phyloP scores from a whole-genome alignment of 2,113 vertebrate species.

The Lophotis ruficrista region DNA sequence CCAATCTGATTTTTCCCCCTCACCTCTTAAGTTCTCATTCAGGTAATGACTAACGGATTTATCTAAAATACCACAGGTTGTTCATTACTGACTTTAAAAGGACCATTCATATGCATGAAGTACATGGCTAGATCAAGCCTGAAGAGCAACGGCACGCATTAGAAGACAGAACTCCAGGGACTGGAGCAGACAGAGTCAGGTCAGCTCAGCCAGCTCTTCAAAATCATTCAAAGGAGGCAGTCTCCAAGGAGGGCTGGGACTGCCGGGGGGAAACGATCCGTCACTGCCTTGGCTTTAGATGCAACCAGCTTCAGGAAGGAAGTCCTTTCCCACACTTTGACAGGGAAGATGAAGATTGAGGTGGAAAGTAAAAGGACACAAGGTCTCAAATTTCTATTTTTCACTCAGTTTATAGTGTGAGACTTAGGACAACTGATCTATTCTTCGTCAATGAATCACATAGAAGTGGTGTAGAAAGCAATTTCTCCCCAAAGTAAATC shows the following conservation, averaged over 20 bases:
- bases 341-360: neutral
- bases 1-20: neutral
- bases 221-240: neutral
- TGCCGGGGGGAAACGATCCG: neutral
- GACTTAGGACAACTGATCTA: neutral
- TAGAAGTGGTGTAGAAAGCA: neutral
- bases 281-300: neutral
- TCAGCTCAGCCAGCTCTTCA: neutral
- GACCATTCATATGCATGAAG: neutral
- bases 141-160: neutral
- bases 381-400: constrained; percentile 13
- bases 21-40: neutral
- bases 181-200: neutral
- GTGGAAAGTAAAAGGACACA: neutral
- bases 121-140: neutral
- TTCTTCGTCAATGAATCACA: neutral
- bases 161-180: neutral
- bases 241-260: neutral
- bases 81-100: neutral
- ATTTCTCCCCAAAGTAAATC: neutral
- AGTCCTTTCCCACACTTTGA: neutral
- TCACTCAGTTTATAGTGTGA: neutral
- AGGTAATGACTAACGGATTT: neutral
- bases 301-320: neutral
- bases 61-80: neutral